phyloP scores from a whole-genome alignment of 2,797 vertebrate species.

The Schizopygopsis pylzovi region DNA sequence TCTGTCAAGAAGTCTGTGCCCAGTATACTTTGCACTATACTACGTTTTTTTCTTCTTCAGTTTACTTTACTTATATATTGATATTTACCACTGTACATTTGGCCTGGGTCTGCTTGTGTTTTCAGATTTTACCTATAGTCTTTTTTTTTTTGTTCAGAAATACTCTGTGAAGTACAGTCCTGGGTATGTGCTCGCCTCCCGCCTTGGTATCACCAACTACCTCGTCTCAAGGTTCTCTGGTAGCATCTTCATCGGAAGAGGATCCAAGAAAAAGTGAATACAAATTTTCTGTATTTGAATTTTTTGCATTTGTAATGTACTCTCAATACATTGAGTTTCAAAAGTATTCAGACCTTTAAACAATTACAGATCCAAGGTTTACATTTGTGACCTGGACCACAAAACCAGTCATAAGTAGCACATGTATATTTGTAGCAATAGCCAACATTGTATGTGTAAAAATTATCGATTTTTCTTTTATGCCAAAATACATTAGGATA shows the following conservation, averaged over 20 bases:
- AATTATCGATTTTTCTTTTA: no score
- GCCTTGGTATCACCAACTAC: slow-evolving; percentile 93
- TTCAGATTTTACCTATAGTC: not conserved
- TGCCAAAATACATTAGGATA: no score
- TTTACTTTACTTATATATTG: not conserved
- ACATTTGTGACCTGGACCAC: not conserved
- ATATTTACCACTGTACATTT: not conserved
- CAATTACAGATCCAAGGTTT: not conserved
- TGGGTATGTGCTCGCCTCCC: slow-evolving; percentile 93
- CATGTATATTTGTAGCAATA: no score
- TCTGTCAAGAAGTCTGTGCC: not conserved
- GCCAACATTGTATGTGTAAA: no score
- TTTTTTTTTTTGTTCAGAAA: slow-evolving; percentile 80
- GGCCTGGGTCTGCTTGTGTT: not conserved
- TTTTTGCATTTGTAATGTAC: not conserved
- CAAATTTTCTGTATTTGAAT: not conserved
- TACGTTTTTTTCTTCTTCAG: not conserved
- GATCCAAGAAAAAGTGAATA: slow-evolving; percentile 89
- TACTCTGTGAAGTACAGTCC: slow-evolving; percentile 97
- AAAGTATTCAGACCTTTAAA: not conserved
- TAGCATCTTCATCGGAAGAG: slow-evolving; percentile 97
- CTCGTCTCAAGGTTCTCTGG: slow-evolving; percentile 98
- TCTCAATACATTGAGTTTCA: not conserved
- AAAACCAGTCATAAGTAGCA: no score
- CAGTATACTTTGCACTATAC: not conserved